Base-by-base conservation (phyloP, 2,888 invertebrate species). In the Galerucella pusilla region DNA sequence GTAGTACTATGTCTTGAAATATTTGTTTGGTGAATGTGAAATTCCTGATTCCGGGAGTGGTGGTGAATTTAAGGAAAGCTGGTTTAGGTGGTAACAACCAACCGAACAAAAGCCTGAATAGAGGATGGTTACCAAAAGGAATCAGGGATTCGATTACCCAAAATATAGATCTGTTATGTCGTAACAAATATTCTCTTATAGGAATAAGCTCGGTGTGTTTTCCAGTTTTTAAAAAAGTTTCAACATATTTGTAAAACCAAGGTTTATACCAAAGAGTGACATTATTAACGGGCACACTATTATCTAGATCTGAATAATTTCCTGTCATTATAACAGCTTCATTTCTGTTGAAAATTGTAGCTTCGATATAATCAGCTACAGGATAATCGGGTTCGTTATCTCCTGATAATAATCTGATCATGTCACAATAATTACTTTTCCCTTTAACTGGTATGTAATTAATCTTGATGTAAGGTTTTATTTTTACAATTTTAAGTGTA, bases 91-190 rank as follows among this genome's bases (percentile, higher is more conserved):
- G 93, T 45, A 93, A 83, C 0, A 93, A 85, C 92, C 93, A 93
- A 0, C 93, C 93, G 80, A 93, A 91, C 0, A 92, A 80, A 4
- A 88, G 83, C 74, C 92, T 88, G 83, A 93, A 93, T 6, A 92
- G 14, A 0, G 89, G 89, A 81, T 92, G 86, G 80, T 93, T 93
- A n/a, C 93, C 93, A 79, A 92, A 92, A 0, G 92, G 91, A 65
- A 93, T 88, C 93, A 93, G 93, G 25, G 91, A 91, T 86, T 93
- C 93, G 0, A 93, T 91, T 0, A 93, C 93, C 93, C 93, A 93
- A 84, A 93, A 93, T 71, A 93, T 93, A 2, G 93, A 90, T 80
- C 93, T 87, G 82, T 92, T 91, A 83, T 93, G 93, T 35, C 93
- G 87, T 0, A 93, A 83, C 16, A 93, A 85, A 82, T 93, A 93